Percentiles rank a stretch among this genome's conserved stretches.
phyloP scores from a whole-genome alignment of 2,888 invertebrate genomes.

The Chesias legatella region DNA sequence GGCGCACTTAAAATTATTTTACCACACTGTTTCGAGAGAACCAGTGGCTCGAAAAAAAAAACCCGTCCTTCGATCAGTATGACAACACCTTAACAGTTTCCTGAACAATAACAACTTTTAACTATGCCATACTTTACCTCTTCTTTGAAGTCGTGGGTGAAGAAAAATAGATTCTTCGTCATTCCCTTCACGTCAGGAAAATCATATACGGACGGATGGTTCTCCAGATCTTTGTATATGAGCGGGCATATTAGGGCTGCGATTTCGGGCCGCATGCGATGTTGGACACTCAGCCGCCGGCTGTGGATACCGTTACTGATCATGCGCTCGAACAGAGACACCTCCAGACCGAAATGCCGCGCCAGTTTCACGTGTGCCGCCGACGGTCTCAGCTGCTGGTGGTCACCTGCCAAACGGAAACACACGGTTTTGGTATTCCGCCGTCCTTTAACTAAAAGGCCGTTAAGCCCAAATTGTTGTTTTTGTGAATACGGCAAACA shows the following conservation, averaged over 20 bases:
- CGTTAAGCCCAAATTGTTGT: no score
- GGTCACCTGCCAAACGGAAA: constrained; percentile 86
- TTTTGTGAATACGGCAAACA: no score
- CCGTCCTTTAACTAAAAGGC: no score
- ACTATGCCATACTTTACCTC: constrained; percentile 46
- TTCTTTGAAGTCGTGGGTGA: constrained; percentile 82
- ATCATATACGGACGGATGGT: constrained; percentile 80
- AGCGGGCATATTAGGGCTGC: constrained; percentile 81
- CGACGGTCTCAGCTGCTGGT: constrained; percentile 88
- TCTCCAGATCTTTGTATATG: constrained; percentile 84
- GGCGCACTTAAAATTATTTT: no score
- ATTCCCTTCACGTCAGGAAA: constrained; percentile 82
- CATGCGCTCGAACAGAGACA: constrained; percentile 91
- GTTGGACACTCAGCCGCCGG: constrained; percentile 84
- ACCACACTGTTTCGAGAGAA: no score
- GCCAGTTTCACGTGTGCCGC: constrained; percentile 85
- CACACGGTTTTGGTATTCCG: no score
- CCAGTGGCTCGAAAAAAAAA: no score
- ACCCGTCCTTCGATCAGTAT: no score
- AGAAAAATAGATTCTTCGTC: constrained; percentile 83
- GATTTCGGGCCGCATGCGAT: constrained; percentile 86
- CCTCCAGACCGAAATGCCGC: constrained; percentile 83
- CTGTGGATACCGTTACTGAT: constrained; percentile 83
- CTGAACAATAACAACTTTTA: no score
- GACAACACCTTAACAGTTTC: no score